Evolutionary conservation across 1,140 invertebrate species (phyloP).

Genomic region (Tyrophagus putrescentiae): DNA sequence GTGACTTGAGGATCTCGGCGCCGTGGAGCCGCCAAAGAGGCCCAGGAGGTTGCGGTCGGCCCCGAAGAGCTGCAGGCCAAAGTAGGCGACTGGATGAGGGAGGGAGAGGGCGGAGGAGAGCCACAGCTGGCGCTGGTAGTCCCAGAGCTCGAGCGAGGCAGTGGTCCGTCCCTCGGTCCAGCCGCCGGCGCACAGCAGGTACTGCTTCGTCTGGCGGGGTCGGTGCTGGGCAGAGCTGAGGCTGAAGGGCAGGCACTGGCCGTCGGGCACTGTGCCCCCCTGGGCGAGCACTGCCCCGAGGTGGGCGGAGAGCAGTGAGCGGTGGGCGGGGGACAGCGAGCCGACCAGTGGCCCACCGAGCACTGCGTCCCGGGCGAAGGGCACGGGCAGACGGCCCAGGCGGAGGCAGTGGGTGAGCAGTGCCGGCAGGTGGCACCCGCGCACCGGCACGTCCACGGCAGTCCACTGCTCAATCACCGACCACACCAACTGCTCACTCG

Average conservation of each 20-base stretch:
- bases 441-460: no score
- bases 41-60: constrained; percentile 55
- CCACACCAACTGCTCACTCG: no score
- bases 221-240: background rate
- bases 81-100: constrained; percentile 44
- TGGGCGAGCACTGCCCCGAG: no score
- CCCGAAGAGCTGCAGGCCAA: constrained; percentile 50
- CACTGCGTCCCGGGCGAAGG: no score
- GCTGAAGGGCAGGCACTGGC: background rate
- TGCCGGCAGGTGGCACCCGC: no score
- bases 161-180: constrained; percentile 54
- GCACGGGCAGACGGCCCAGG: no score
- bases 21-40: constrained; percentile 57
- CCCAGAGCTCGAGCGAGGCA: constrained; percentile 56
- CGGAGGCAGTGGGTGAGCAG: no score
- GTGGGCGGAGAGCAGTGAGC: no score
- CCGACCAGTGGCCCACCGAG: no score
- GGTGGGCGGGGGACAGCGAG: no score
- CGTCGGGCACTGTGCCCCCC: no score
- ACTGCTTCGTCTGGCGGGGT: background rate
- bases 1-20: constrained; percentile 50
- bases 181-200: constrained; percentile 53
- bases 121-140: constrained; percentile 59
- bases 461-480: no score
- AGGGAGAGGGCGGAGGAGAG: background rate